A percentile compares a stretch with the other conserved stretches of the same genome.
phyloP scores from a whole-genome alignment of 2,797 vertebrate species.

The Acipenser transmontanus region DNA sequence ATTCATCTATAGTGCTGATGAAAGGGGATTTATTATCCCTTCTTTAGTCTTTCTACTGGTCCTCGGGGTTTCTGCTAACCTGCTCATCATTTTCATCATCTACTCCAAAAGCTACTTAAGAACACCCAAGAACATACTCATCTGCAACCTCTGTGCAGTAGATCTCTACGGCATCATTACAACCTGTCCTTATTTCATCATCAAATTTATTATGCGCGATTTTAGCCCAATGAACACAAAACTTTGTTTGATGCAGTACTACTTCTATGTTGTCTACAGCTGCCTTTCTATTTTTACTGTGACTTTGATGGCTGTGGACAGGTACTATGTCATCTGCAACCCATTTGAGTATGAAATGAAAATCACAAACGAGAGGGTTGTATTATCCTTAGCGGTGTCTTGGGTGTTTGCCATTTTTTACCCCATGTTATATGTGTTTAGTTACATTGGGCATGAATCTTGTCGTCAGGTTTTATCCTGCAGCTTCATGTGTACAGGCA shows the following conservation, averaged over 20 bases:
- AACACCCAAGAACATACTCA: conserved; percentile 3
- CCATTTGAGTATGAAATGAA: not conserved
- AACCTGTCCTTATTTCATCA: conserved; percentile 16
- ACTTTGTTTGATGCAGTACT: conserved; percentile 1
- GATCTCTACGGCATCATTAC: not conserved
- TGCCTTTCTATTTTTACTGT: conserved; percentile 1
- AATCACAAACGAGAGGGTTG: not conserved
- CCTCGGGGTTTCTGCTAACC: not conserved
- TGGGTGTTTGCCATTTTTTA: conserved; percentile 7
- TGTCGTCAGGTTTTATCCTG: not conserved
- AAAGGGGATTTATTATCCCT: conserved; percentile 3
- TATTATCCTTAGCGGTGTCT: not conserved
- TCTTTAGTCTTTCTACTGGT: conserved; percentile 4
- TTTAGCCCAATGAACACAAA: not conserved
- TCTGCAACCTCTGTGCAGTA: not conserved
- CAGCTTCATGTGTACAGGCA: conserved; percentile 4
- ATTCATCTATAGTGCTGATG: conserved; percentile 4
- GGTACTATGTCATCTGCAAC: not conserved
- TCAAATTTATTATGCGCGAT: not conserved
- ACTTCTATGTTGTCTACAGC: not conserved
- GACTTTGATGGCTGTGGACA: conserved; percentile 1
- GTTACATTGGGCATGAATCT: conserved; percentile 5
- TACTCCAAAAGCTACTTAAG: not conserved
- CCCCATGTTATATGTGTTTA: not conserved
- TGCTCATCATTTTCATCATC: not conserved